Evolutionary conservation across 2,113 vertebrate genomes (phyloP).

Genomic region (Odontesthes bonariensis): DNA sequence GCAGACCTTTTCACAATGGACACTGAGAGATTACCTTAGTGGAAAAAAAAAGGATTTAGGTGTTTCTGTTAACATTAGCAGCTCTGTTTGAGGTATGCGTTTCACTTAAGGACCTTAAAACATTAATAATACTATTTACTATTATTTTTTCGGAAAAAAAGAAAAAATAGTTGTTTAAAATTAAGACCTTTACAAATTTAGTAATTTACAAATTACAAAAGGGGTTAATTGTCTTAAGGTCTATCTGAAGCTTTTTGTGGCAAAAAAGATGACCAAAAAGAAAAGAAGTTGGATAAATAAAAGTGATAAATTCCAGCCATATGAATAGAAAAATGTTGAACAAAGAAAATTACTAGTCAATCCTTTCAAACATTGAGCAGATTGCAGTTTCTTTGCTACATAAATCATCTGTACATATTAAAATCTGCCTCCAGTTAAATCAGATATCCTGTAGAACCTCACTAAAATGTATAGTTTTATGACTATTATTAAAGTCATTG

Average conservation of each 20-base stretch:
- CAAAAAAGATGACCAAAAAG: no score
- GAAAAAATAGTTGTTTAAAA: no score
- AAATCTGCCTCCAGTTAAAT: background rate
- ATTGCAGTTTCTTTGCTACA: no score
- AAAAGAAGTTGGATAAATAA: background rate
- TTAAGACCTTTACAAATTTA: no score
- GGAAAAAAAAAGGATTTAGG: background rate
- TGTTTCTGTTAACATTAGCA: constrained; percentile 1
- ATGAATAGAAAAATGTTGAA: background rate
- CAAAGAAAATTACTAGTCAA: background rate
- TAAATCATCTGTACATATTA: no score
- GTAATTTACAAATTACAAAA: no score
- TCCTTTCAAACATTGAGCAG: background rate
- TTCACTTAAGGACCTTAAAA: background rate
- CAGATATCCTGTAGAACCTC: background rate
- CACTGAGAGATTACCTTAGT: no score
- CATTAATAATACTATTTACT: background rate
- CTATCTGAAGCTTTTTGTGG: background rate
- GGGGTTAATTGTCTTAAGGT: no score
- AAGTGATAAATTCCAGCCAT: background rate
- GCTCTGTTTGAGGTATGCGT: background rate
- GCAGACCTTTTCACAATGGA: background rate
- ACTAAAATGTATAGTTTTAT: background rate
- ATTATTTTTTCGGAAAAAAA: background rate
- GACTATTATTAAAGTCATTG: no score